A percentile compares a stretch with the other conserved stretches of the same genome.
phyloP scores from a whole-genome alignment of 2,888 invertebrate species.

The Eristalis pertinax region DNA sequence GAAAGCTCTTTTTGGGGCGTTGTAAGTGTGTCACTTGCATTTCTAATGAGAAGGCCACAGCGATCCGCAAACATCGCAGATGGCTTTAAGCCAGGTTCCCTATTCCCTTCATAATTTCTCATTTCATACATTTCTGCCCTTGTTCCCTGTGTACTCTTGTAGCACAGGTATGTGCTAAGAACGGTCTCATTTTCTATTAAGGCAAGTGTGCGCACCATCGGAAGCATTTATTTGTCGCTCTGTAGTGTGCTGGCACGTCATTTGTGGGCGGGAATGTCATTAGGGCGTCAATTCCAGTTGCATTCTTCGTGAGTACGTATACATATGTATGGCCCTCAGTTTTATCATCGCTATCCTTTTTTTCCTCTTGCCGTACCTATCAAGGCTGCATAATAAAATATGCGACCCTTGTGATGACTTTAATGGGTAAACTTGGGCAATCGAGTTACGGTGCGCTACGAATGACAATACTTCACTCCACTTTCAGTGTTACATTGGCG shows the following conservation, averaged over 20 bases:
- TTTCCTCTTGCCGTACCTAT: neutral
- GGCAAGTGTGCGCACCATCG: conserved; percentile 23
- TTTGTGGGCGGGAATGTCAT: conserved; percentile 58
- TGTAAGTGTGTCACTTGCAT: conserved; percentile 68
- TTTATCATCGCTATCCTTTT: neutral
- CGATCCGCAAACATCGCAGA: conserved; percentile 49
- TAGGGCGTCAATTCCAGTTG: conserved; percentile 63
- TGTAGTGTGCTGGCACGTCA: conserved; percentile 57
- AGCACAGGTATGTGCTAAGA: conserved; percentile 33
- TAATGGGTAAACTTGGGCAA: conserved; percentile 63
- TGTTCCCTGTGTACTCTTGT: conserved; percentile 10
- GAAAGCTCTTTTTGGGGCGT: conserved; percentile 53
- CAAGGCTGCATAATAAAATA: conserved; percentile 38
- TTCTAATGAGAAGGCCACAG: conserved; percentile 57
- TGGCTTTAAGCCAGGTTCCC: conserved; percentile 41
- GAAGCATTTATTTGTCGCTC: conserved; percentile 52
- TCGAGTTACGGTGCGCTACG: conserved; percentile 62
- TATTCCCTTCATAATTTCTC: conserved; percentile 51
- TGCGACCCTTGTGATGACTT: conserved; percentile 23
- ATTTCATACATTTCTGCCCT: neutral
- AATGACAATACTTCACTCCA: conserved; percentile 33
- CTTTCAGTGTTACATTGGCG: neutral
- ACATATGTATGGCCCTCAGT: neutral
- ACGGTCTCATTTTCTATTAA: neutral
- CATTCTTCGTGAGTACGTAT: conserved; percentile 3